phyloP scores from a whole-genome alignment of 2,888 invertebrate genomes.

The Papilio elwesi region DNA sequence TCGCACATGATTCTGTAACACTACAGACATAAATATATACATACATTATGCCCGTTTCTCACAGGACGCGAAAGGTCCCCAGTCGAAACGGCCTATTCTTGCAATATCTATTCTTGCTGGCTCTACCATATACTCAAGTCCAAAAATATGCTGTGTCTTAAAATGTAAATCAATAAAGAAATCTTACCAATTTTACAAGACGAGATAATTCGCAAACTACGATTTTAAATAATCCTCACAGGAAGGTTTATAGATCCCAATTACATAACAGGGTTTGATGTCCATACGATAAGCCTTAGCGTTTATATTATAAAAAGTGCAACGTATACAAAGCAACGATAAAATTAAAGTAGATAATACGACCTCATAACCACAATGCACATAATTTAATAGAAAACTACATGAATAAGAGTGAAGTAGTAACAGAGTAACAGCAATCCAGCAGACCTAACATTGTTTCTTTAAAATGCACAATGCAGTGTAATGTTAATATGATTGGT shows the following conservation, averaged over 20 bases:
- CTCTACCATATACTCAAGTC: no score
- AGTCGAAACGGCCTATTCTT: no score
- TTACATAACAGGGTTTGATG: slow-evolving; percentile 26
- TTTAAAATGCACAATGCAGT: no score
- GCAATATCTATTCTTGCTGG: no score
- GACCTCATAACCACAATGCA: background rate
- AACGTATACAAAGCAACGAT: background rate
- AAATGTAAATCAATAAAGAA: background rate
- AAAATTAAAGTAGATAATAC: background rate
- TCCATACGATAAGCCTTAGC: slow-evolving; percentile 7
- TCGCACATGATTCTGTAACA: no score
- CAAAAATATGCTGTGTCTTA: background rate
- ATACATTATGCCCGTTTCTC: no score
- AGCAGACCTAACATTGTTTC: no score
- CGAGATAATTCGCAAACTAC: slow-evolving; percentile 33
- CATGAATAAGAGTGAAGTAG: background rate
- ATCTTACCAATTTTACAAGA: slow-evolving; percentile 9
- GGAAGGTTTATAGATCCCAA: slow-evolving; percentile 30
- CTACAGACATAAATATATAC: no score
- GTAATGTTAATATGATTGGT: no score
- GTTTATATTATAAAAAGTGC: background rate
- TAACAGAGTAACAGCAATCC: no score
- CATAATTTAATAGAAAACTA: background rate
- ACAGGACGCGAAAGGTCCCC: no score
- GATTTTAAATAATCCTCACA: slow-evolving; percentile 38